Base-by-base conservation (phyloP, 2,888 invertebrate genomes). In the Scaptomyza tumidula region DNA sequence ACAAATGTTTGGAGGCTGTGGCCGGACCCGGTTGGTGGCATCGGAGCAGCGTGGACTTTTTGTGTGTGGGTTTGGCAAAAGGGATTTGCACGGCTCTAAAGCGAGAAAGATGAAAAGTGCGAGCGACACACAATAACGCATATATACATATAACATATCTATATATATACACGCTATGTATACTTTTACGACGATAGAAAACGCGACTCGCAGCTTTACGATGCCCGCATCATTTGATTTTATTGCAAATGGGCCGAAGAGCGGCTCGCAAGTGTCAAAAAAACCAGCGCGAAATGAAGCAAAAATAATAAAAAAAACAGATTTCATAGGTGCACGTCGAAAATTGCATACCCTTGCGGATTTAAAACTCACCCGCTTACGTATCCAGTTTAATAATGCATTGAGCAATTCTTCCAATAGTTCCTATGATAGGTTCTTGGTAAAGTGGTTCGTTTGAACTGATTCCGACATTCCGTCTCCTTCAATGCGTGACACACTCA, bases 191-290 rank as follows among this genome's bases (percentile, higher is more conserved):
- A 80, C 81, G 72, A 83, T 80, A 75, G 81, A 78, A 84, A 80
- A 78, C 78, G 75, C 76, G 82, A 70, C 39, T 73, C 53, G 73
- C 48, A 76, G 78, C 83, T 83, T 83, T 83, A 83, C 79, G 83
- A 87, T 76, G 72, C 74, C 76, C 87, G 85, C 83, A 81, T 81
- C 83, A 83, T 83, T 83, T 83, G 87, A 83, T 83, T 83, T 83
- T 87, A 83, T 87, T 83, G 85, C 79, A 70, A 70, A 74, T 73
- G 74, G 69, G 58, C 55, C 63, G 53, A 69, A 46, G 57, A 74
- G 56, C 53, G 63, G 53, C 70, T 70, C 58, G 48, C 70, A 74
- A 85, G 79, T 84, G 79, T 72, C 81, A 68, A 55, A 55, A 61
- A 56, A 50, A 43, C 24, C 16, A 16, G 16, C 54, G 37, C 39